A percentile compares a stretch with the other conserved stretches of the same genome.
These are phyloP conservation scores for Poecile montanus DNA, from an alignment of 2,797 vertebrate genomes.

Conservation along the genomic window DNA sequence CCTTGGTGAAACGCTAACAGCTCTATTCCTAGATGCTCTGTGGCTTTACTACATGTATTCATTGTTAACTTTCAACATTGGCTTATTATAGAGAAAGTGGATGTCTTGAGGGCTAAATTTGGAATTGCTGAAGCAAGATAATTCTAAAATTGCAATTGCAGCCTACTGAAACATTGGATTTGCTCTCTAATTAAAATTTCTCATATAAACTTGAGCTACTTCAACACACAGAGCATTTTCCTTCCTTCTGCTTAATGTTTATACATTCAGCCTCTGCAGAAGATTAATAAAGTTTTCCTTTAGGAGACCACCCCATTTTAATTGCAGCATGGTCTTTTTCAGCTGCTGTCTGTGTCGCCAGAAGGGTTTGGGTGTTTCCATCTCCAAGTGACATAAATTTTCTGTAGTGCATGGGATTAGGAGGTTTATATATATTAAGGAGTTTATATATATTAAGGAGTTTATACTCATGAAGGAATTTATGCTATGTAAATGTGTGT, in stretches of 20 bases:
- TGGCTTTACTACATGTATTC: conserved; percentile 35
- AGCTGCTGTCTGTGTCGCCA: not conserved
- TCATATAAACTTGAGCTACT: not conserved
- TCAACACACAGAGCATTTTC: not conserved
- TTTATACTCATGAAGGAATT: not conserved
- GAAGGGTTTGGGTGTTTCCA: not conserved
- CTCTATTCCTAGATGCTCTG: not conserved
- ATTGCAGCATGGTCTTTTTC: not conserved
- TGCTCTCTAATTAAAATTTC: conserved; percentile 61
- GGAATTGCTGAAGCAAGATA: conserved; percentile 58
- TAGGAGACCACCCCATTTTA: not conserved
- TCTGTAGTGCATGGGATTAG: not conserved
- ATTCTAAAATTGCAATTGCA: conserved; percentile 45
- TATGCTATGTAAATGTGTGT: not conserved
- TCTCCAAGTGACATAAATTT: not conserved
- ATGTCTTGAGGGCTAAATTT: conserved; percentile 59
- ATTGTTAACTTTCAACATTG: conserved; percentile 3
- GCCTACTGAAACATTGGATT: conserved; percentile 47
- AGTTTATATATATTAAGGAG: not conserved
- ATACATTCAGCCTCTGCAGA: not conserved
- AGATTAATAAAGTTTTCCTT: not conserved
- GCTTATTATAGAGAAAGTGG: conserved; percentile 39
- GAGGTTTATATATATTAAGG: not conserved
- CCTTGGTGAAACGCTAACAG: not conserved
- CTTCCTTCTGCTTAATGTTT: conserved; percentile 5